Percentiles rank a stretch among this genome's conserved stretches.
These are phyloP conservation scores for Matsumurasca onukii DNA, from an alignment of 1,140 invertebrate species.

Conservation along the genomic window DNA sequence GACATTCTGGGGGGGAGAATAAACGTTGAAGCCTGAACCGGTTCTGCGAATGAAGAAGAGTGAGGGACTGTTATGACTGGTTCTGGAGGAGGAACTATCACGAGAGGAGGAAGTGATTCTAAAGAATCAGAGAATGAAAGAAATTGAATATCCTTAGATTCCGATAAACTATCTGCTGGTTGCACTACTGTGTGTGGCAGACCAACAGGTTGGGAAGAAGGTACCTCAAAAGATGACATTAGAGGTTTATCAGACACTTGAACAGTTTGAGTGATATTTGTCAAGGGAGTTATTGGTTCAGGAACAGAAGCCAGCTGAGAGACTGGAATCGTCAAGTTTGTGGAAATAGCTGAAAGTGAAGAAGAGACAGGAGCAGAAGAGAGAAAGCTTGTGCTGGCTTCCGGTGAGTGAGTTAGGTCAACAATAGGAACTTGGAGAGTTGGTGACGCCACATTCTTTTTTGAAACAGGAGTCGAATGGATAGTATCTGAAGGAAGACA, in stretches of 20 bases:
- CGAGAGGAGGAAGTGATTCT: background rate
- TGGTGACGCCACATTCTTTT: too few species aligned
- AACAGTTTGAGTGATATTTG: background rate
- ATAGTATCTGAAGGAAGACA: too few species aligned
- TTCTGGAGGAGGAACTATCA: background rate
- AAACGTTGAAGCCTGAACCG: background rate
- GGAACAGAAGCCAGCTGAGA: background rate
- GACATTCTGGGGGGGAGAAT: background rate
- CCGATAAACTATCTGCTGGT: too few species aligned
- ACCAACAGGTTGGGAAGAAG: too few species aligned
- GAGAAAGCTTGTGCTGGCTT: background rate
- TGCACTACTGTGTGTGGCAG: too few species aligned
- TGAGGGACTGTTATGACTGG: background rate
- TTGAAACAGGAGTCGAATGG: too few species aligned
- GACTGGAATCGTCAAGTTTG: background rate
- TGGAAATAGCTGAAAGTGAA: background rate
- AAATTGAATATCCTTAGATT: background rate
- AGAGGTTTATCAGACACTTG: background rate
- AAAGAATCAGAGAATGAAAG: background rate
- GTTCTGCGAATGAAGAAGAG: background rate
- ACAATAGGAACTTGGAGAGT: too few species aligned
- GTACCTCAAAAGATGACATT: background rate
- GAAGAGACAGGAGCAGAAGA: background rate
- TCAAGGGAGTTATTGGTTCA: background rate
- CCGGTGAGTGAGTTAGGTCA: background rate